Conservation (phyloP, 2,113 vertebrate species). For the Macaca fascicularis region T2T-MFA8v1.1 NC_088384.1:118984001-118984500, state of each 20-base stretch:
- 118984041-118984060: background rate
- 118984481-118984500: conserved; percentile 50
- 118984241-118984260: background rate
- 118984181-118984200: background rate
- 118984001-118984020: background rate
- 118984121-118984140: background rate
- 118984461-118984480: conserved; percentile 58
- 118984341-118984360: background rate
- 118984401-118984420: conserved; percentile 44
- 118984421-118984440: conserved; percentile 57
- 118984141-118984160: background rate
- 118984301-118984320: background rate
- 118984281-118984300: background rate
- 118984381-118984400: background rate
- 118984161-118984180: background rate
- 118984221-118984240: background rate
- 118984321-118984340: background rate
- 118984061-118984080: conserved; percentile 20
- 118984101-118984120: background rate
- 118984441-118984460: conserved; percentile 51
- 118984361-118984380: background rate
- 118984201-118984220: background rate
- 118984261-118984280: background rate
- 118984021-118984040: background rate
- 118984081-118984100: rapidly evolving